Conservation (phyloP, 2,888 invertebrate genomes). For the Aphodius sticticus region DNA sequence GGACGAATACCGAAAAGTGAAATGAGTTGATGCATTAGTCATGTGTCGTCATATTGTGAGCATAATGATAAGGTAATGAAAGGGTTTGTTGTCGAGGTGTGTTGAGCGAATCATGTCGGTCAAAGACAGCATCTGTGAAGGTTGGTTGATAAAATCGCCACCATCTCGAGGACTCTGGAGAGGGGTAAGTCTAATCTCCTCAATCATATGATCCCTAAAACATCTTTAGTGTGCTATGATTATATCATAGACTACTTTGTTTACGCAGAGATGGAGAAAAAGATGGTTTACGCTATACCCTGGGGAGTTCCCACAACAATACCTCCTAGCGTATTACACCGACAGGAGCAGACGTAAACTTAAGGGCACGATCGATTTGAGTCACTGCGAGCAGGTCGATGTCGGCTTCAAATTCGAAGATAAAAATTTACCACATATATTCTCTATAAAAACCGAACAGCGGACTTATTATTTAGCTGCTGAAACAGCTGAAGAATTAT, state of each 20-base stretch:
- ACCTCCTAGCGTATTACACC: slow-evolving; percentile 92
- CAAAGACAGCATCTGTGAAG: slow-evolving; percentile 84
- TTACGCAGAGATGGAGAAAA: slow-evolving; percentile 87
- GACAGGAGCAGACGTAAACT: slow-evolving; percentile 85
- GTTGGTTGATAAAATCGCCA: slow-evolving; percentile 96
- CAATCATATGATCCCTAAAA: not conserved
- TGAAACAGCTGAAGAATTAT: slow-evolving; percentile 91
- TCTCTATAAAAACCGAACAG: slow-evolving; percentile 88
- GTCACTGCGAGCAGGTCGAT: slow-evolving; percentile 96
- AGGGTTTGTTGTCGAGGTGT: not conserved
- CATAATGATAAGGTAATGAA: not conserved
- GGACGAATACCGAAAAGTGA: not conserved
- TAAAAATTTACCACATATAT: slow-evolving; percentile 83
- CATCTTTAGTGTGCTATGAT: slow-evolving; percentile 6
- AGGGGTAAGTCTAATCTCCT: slow-evolving; percentile 76
- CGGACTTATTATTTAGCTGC: slow-evolving; percentile 93
- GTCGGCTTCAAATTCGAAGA: slow-evolving; percentile 86
- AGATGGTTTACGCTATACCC: slow-evolving; percentile 93
- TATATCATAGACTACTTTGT: slow-evolving; percentile 35
- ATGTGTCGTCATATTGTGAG: not conserved
- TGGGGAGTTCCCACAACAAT: slow-evolving; percentile 93
- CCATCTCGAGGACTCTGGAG: slow-evolving; percentile 91
- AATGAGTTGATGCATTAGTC: not conserved
- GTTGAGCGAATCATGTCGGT: slow-evolving; percentile 47
- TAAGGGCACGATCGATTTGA: slow-evolving; percentile 91